Evolutionary conservation across 2,797 vertebrate species (phyloP).

Genomic region (Silurus aristotelis): DNA sequence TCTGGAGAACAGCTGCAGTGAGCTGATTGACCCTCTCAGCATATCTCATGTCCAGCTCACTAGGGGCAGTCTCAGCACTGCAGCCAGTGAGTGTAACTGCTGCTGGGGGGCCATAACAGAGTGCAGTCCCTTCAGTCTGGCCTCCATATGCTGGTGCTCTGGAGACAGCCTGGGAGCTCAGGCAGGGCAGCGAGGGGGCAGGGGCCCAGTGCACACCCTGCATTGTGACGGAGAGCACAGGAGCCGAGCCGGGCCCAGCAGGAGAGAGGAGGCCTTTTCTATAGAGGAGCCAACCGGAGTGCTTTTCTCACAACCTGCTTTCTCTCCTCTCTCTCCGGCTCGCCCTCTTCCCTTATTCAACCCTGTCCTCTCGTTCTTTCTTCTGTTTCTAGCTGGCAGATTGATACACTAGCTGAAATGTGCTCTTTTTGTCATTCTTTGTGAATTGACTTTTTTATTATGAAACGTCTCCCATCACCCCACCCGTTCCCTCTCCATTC

Average conservation of each 20-base stretch:
- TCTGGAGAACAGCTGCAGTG: constrained; percentile 52
- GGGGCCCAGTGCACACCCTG: constrained; percentile 61
- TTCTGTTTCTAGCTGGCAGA: constrained; percentile 63
- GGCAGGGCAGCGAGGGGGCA: constrained; percentile 70
- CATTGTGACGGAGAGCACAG: constrained; percentile 73
- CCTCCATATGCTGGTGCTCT: constrained; percentile 75
- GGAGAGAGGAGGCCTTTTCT: constrained; percentile 75
- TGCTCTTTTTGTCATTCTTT: constrained; percentile 70
- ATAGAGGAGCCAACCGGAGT: constrained; percentile 75
- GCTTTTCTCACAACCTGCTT: constrained; percentile 76
- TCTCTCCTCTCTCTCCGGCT: constrained; percentile 46
- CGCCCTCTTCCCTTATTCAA: constrained; percentile 54
- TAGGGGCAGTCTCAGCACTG: constrained; percentile 51
- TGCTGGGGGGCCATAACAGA: constrained; percentile 67
- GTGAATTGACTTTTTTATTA: constrained; percentile 65
- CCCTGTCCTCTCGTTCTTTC: constrained; percentile 50
- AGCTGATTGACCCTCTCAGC: constrained; percentile 53
- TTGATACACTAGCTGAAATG: constrained; percentile 74
- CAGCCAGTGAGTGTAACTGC: constrained; percentile 64
- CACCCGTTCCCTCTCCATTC: constrained; percentile 62
- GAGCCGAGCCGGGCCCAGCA: constrained; percentile 75
- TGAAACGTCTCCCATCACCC: constrained; percentile 60
- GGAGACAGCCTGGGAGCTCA: constrained; percentile 73
- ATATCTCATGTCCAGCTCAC: constrained; percentile 58
- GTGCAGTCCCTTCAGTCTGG: constrained; percentile 66